Percentiles rank a stretch among this genome's conserved stretches.
These are phyloP conservation scores for Oithona nana DNA, from an alignment of 2,888 invertebrate species.

Conservation along the genomic window DNA sequence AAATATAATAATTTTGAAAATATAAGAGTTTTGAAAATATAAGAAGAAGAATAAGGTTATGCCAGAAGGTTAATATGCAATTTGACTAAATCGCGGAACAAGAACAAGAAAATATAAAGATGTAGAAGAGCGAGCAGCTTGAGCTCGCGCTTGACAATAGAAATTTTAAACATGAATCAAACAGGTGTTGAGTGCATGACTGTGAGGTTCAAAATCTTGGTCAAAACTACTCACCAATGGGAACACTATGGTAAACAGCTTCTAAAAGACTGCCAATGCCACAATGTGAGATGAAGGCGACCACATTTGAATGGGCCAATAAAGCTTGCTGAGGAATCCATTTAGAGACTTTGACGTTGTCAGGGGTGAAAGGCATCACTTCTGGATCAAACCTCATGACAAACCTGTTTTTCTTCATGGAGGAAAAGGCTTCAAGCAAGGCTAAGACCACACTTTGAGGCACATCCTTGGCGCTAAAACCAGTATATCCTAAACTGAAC, in stretches of 20 bases:
- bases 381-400: background rate
- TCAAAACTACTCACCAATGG: too few relatives aligned
- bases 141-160: too few relatives aligned
- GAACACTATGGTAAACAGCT: background rate
- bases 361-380: background rate
- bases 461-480: background rate
- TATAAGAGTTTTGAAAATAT: too few relatives aligned
- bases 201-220: too few relatives aligned
- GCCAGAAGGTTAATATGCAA: too few relatives aligned
- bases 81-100: too few relatives aligned
- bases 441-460: background rate
- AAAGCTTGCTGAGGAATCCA: background rate
- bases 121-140: too few relatives aligned
- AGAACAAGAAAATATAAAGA: too few relatives aligned
- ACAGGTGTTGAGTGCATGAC: too few relatives aligned
- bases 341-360: background rate
- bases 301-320: background rate
- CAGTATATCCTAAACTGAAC: constrained; percentile 29
- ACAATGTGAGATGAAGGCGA: background rate
- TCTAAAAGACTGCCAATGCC: background rate
- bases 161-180: too few relatives aligned
- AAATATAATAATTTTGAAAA: too few relatives aligned
- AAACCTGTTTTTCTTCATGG: background rate
- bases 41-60: too few relatives aligned
- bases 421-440: background rate